These are phyloP conservation scores for Tuberolachnus salignus DNA, from an alignment of 2,888 invertebrate genomes.

Conservation along the genomic window DNA sequence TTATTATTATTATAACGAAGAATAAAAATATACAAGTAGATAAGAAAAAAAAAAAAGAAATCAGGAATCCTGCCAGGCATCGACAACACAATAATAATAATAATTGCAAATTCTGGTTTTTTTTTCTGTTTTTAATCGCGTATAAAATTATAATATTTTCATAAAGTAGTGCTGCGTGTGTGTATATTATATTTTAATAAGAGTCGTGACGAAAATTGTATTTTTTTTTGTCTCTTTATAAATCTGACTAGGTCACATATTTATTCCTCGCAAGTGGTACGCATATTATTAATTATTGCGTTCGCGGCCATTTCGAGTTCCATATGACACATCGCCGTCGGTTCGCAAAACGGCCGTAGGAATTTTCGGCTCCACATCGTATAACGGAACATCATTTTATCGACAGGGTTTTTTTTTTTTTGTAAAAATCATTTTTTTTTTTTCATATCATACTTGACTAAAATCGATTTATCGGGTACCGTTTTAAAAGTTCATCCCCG, in stretches of 20 bases:
- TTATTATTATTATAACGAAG: background rate
- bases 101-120: no score
- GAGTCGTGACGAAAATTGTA: no score
- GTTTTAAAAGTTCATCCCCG: no score
- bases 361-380: constrained; percentile 2
- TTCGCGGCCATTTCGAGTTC: constrained; percentile 14
- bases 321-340: constrained; percentile 10
- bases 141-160: no score
- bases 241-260: constrained; percentile 7
- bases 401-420: no score
- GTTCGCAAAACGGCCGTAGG: background rate
- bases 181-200: no score
- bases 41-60: constrained; percentile 2
- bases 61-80: background rate
- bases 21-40: background rate
- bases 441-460: no score
- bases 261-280: background rate
- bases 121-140: no score
- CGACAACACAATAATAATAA: background rate
- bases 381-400: constrained; percentile 14
- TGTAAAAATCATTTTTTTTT: no score
- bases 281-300: background rate
- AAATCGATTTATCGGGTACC: no score
- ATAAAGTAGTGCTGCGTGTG: no score
- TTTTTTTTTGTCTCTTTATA: no score